phyloP scores from a whole-genome alignment of 92 coral and sea anemone species.

The Porites lobata region DNA sequence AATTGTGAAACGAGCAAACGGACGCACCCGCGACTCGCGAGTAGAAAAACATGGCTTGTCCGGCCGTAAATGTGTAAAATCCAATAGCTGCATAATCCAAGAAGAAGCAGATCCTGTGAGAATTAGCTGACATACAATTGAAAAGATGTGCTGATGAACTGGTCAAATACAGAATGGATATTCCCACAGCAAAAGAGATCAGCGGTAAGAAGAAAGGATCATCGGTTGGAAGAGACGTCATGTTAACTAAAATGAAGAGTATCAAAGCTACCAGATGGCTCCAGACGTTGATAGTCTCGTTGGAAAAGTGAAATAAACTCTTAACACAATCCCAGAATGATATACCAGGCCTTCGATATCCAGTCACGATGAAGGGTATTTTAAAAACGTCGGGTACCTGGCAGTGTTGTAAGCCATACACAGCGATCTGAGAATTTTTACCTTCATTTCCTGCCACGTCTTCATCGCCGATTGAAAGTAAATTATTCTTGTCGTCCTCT shows the following conservation, averaged over 20 bases:
- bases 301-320: slow-evolving; percentile 73
- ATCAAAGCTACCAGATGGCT: slow-evolving; percentile 84
- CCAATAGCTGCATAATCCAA: slow-evolving; percentile 98
- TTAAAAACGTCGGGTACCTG: slow-evolving; percentile 73
- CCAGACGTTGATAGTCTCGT: slow-evolving; percentile 96
- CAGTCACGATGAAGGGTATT: slow-evolving; percentile 85
- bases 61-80: slow-evolving; percentile 92
- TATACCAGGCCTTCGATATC: slow-evolving; percentile 93
- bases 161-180: slow-evolving; percentile 76
- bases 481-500: neutral
- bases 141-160: slow-evolving; percentile 93
- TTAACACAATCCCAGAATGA: slow-evolving; percentile 79
- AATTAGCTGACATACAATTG: slow-evolving; percentile 89
- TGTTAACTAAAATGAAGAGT: slow-evolving; percentile 67
- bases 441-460: neutral
- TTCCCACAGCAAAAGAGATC: slow-evolving; percentile 85
- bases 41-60: slow-evolving; percentile 91
- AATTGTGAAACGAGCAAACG: slow-evolving; percentile 55
- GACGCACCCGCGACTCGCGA: slow-evolving; percentile 83
- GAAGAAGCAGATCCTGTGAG: slow-evolving; percentile 90
- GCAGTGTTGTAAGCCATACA: slow-evolving; percentile 12
- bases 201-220: slow-evolving; percentile 92
- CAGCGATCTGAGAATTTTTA: neutral
- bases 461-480: neutral
- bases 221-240: slow-evolving; percentile 48